Conservation (phyloP, 2,888 invertebrate genomes). For the Unio delphinus region DNA sequence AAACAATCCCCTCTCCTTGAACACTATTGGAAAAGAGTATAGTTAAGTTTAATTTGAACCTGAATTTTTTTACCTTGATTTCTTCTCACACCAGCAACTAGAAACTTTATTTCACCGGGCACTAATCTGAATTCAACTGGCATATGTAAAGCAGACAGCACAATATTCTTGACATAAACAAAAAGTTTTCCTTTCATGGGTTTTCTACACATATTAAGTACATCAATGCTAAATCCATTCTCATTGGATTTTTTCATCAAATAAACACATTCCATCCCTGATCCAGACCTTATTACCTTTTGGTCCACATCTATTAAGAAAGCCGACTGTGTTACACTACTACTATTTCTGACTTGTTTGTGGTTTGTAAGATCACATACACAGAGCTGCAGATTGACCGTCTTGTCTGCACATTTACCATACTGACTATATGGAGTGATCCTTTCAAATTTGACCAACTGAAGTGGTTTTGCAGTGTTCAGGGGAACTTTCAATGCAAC, state of each 20-base stretch:
- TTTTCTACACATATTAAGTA: slow-evolving; percentile 28
- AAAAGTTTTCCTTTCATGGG: slow-evolving; percentile 8
- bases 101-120: slow-evolving; percentile 17
- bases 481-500: slow-evolving; percentile 36
- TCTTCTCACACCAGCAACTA: slow-evolving; percentile 10
- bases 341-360: too few relatives aligned
- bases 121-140: slow-evolving; percentile 3
- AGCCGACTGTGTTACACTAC: background rate
- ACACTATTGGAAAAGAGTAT: too few relatives aligned
- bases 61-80: slow-evolving; percentile 1
- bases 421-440: slow-evolving; percentile 51
- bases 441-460: slow-evolving; percentile 42
- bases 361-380: slow-evolving; percentile 35
- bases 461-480: slow-evolving; percentile 8
- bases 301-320: background rate
- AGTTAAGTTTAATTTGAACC: too few relatives aligned
- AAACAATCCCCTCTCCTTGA: too few relatives aligned
- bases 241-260: slow-evolving; percentile 23
- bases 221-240: slow-evolving; percentile 34
- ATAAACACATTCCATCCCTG: slow-evolving; percentile 24
- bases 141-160: slow-evolving; percentile 9
- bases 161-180: slow-evolving; percentile 17
- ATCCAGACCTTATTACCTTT: background rate
- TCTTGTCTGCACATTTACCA: slow-evolving; percentile 43
- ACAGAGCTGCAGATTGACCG: slow-evolving; percentile 47